A percentile compares a stretch with the other conserved stretches of the same genome.
Conservation (phyloP, 2,888 invertebrate species). For the Atethmia centrago region DNA sequence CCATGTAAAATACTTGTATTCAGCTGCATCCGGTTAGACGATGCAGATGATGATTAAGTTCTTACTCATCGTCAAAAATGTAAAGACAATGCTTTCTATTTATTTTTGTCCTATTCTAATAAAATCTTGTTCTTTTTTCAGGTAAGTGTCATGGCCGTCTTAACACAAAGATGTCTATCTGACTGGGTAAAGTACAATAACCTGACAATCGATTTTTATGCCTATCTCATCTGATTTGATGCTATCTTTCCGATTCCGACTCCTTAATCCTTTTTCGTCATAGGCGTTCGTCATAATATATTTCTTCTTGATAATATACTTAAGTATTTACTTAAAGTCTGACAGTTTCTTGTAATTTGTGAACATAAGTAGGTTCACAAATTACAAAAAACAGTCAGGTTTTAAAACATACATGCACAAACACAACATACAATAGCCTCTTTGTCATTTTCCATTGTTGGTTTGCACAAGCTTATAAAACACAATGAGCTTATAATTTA, state of each 20-base stretch:
- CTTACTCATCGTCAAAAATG: background rate
- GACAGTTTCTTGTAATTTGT: too few species aligned
- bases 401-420: conserved; percentile 26
- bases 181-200: conserved; percentile 45
- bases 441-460: conserved; percentile 51
- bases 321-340: background rate
- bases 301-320: conserved; percentile 1
- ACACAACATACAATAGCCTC: conserved; percentile 43
- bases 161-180: conserved; percentile 22
- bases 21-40: too few species aligned
- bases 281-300: background rate
- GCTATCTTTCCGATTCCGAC: conserved; percentile 3
- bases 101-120: background rate
- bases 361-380: background rate
- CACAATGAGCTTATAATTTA: conserved; percentile 38
- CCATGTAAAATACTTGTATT: too few species aligned
- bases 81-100: background rate
- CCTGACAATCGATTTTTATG: conserved; percentile 14
- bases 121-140: conserved; percentile 63
- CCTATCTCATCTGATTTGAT: conserved; percentile 24
- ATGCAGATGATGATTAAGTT: too few species aligned
- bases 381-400: conserved; percentile 26
- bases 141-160: conserved; percentile 65
- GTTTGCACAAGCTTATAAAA: conserved; percentile 44
- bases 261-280: conserved; percentile 23